phyloP scores from a whole-genome alignment of 2,113 vertebrate genomes.

The Solea solea region DNA sequence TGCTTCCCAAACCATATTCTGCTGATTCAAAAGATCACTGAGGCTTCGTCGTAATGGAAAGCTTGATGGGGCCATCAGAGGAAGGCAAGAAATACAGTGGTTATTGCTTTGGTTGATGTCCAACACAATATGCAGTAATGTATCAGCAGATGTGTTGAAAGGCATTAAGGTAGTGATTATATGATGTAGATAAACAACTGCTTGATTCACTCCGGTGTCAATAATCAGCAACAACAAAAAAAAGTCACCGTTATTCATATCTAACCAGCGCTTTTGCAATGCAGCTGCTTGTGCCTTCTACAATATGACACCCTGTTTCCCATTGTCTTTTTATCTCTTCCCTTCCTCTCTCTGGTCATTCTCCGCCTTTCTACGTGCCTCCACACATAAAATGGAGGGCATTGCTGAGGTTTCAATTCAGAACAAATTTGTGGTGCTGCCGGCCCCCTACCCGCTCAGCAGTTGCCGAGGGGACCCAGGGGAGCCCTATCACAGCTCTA shows the following conservation, averaged over 20 bases:
- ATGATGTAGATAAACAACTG: conserved; percentile 52
- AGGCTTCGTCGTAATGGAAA: conserved; percentile 52
- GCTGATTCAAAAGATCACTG: conserved; percentile 76
- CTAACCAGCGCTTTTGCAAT: conserved; percentile 15
- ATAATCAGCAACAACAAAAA: conserved; percentile 46
- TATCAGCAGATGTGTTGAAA: conserved; percentile 53
- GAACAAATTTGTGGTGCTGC: conserved; percentile 94
- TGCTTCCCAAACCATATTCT: conserved; percentile 61
- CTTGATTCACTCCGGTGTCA: conserved; percentile 57
- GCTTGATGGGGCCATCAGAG: conserved; percentile 59
- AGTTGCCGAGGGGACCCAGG: conserved; percentile 96
- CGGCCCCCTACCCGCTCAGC: conserved; percentile 92
- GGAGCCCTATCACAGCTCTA: conserved; percentile 98
- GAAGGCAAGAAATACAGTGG: conserved; percentile 50
- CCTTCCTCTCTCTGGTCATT: conserved; percentile 70
- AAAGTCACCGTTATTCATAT: conserved; percentile 23
- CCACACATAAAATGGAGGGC: conserved; percentile 80
- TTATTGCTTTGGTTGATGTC: conserved; percentile 61
- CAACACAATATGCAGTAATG: conserved; percentile 61
- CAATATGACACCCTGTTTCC: conserved; percentile 54
- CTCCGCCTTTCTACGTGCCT: conserved; percentile 60
- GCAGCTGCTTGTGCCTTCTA: conserved; percentile 45
- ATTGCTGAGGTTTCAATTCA: conserved; percentile 92
- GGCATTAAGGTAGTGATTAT: conserved; percentile 54
- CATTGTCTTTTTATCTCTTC: conserved; percentile 56